Evolutionary conservation across 2,888 invertebrate genomes (phyloP), one percentile per base, ranked within the genome.

Genomic region (Heliothis peltigera): DNA sequence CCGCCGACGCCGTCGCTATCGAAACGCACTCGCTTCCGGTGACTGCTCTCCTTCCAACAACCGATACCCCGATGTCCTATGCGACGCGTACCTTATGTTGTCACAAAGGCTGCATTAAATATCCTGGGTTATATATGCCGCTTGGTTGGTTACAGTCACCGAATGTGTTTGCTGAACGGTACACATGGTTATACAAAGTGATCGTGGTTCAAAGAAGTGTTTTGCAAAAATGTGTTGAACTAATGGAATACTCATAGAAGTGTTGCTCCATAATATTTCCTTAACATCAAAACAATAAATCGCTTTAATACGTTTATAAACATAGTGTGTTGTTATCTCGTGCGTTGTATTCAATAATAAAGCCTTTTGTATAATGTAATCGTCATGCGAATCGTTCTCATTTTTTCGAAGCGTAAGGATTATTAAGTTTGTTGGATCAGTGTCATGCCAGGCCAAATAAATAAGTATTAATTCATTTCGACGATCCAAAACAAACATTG

Each of bases 21-120:
- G 61, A 77, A 79, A 79, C 90, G 89, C 90, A 90, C 84, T 87
- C 88, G 91, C 90, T 92, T 92, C 93, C 94, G 93, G 92, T 91
- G 89, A 86, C 89, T 91, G 90, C 88, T 90, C 91, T 90, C 89
- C 84, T 85, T 87, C 74, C 83, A 85, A 80, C 79, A 62, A 67
- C 66, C 75, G 71, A 77, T 79, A 59, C 55, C 28, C 54, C 55
- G 65, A 57, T 64, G 64, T 64, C 62, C 62, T 59, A 49, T 63
- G 47, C 56, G 51, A 54, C 55, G 66, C 69, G 75, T 77, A 70
- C 75, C 70, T 79, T 77, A 73, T 81, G 73, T 80, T 80, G 74
- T 83, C 75, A 70, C 70, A 70, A 64, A 67, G 59, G 64, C 75
- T 77, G 67, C 77, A 80, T 65, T 43, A 64, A 70, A 65, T 72